A percentile compares a stretch with the other conserved stretches of the same genome.
phyloP scores from a whole-genome alignment of 2,888 invertebrate species.

The Augiades crinisus region DNA sequence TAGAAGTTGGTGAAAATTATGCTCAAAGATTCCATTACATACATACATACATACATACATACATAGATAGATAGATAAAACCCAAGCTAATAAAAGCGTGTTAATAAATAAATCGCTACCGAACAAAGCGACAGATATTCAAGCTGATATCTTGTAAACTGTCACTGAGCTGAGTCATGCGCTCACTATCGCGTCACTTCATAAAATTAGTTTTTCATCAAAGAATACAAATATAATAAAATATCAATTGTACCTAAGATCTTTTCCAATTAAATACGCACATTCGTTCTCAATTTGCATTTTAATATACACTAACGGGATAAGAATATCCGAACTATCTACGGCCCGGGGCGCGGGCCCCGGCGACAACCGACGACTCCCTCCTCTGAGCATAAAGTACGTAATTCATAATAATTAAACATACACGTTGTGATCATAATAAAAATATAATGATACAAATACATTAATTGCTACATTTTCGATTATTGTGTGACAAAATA shows the following conservation, averaged over 20 bases:
- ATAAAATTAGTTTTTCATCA: no score
- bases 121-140: no score
- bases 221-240: conserved; percentile 80
- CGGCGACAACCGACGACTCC: conserved; percentile 37
- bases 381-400: conserved; percentile 55
- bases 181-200: no score
- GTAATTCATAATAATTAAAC: conserved; percentile 59
- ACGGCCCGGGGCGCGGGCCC: conserved; percentile 45
- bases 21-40: no score
- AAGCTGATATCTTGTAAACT: no score
- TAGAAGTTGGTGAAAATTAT: no score
- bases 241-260: conserved; percentile 81
- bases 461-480: conserved; percentile 78
- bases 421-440: conserved; percentile 78
- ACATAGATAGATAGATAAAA: no score
- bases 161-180: no score
- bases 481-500: conserved; percentile 81
- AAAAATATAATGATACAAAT: conserved; percentile 81
- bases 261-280: conserved; percentile 75
- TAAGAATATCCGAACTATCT: conserved; percentile 50
- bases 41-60: no score
- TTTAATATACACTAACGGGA: conserved; percentile 61
- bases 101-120: no score
- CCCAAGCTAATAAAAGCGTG: no score
- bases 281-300: conserved; percentile 65